Evolutionary conservation across 2,113 vertebrate genomes (phyloP), one percentile per base, ranked within the genome.

Genomic region (Engraulis encrasicolus): DNA sequence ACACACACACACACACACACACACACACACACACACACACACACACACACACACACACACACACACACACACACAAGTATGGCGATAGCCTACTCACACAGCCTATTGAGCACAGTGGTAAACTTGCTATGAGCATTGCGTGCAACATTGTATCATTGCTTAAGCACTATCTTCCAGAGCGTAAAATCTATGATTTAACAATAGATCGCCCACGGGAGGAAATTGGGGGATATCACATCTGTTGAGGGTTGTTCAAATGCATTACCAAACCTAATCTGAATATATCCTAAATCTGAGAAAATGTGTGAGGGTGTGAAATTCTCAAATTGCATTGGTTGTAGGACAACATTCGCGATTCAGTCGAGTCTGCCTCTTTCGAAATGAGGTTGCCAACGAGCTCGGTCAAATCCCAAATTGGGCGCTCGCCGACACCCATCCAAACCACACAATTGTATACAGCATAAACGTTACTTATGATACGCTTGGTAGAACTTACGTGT

Each of bases 401-500:
- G 66, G 66, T 74, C 66, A 74, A 71, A 71, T 1, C 61, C 12
- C 61, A 71, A 71, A 71, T 27, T 14, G 17, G 12, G 61, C 27
- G 4, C 23, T 27, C 66, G 27, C 66, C 66, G 27, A 71, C 61
- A 71, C 61, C 7, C 20, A 2, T 48, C n/a, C 23, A 79, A 31
- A 78, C 78, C 38, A 40, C 40, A 34, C 80, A 23, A 19, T 12
- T 6, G 54, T 6, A 12, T 14, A 19, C 12, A 23, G 74, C n/a
- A 78, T 20, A n/a, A n/a, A 74, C 66, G 15, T 50, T 50, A 27
- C n/a, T n/a, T n/a, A n/a, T n/a, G n/a, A n/a, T n/a, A n/a, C n/a
- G n/a, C n/a, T 80, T 17, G 3, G 40, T 45, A 52, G 50, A 14
- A 94, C 94, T 95, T 93, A 95, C 95, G 77, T 88, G 89, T 83